Percentiles rank a stretch among this genome's conserved stretches.
phyloP scores from a whole-genome alignment of 2,888 invertebrate genomes.

The Drosophila kokeensis region DNA sequence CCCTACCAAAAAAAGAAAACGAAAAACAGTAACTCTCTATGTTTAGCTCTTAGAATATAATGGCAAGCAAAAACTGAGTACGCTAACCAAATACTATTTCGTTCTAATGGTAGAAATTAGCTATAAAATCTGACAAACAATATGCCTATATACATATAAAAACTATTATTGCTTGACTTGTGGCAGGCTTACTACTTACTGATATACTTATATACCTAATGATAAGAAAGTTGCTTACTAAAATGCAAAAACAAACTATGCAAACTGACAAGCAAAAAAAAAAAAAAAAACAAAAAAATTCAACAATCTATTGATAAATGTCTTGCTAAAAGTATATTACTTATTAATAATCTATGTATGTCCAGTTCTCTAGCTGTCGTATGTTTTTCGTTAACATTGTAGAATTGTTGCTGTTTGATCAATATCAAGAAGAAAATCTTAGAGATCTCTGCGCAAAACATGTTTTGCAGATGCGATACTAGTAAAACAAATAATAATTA shows the following conservation, averaged over 20 bases:
- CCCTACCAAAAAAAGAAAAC: slow-evolving; percentile 10
- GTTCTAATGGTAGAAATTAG: slow-evolving; percentile 64
- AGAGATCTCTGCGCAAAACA: slow-evolving; percentile 42
- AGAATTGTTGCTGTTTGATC: slow-evolving; percentile 57
- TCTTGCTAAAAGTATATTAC: slow-evolving; percentile 63
- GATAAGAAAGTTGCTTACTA: slow-evolving; percentile 65
- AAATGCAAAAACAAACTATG: slow-evolving; percentile 45
- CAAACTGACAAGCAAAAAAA: slow-evolving; percentile 29
- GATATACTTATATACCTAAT: slow-evolving; percentile 30
- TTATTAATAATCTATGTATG: slow-evolving; percentile 52
- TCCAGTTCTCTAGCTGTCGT: slow-evolving; percentile 62
- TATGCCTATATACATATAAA: slow-evolving; percentile 22
- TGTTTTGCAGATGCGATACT: slow-evolving; percentile 32
- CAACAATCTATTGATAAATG: slow-evolving; percentile 56
- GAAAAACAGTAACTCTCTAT: slow-evolving; percentile 39
- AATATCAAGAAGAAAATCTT: slow-evolving; percentile 22
- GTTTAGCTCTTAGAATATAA: slow-evolving; percentile 65
- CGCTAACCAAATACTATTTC: slow-evolving; percentile 60
- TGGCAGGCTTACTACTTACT: slow-evolving; percentile 55
- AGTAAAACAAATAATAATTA: slow-evolving; percentile 1
- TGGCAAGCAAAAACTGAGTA: slow-evolving; percentile 64
- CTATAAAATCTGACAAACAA: slow-evolving; percentile 60
- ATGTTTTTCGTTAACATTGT: slow-evolving; percentile 65
- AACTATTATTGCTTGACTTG: slow-evolving; percentile 59
- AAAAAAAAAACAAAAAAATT: slow-evolving; percentile 15